Base-by-base conservation (phyloP, 2,888 invertebrate species). In the Scaptomyza caliginosa region DNA sequence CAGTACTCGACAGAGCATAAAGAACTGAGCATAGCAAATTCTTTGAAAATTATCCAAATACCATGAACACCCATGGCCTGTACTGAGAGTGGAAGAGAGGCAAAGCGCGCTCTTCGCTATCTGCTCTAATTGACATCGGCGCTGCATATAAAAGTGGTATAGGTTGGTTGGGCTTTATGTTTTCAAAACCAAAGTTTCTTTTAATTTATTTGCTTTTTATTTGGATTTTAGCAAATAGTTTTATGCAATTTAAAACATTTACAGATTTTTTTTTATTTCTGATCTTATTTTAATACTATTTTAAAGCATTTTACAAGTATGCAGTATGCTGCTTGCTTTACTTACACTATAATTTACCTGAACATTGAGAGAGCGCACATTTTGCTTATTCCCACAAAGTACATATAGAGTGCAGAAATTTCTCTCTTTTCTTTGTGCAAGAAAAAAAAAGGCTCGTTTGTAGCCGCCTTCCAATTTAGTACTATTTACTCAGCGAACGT, bases 21-120 rank as follows among this genome's bases (percentile, higher is more conserved):
- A 67, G 73, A 72, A 74, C 73, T 74, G 45, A 76, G 40, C 13
- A 16, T 39, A 38, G 13, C 51, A 43, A 59, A 34, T 45, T 63
- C 43, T 21, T 49, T 36, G 8, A n/a, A 19, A 38, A 45, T 16
- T n/a, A 21, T 19, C 21, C 28, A 43, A 60, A 23, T 58, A 36
- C 70, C 45, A 49, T 30, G 23, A 28, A 54, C 10, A 10, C 28
- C 11, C 11, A 28, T 28, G 40, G 19, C 19, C 36, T 19, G 36
- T 32, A 11, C 30, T 10, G 26, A 38, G 74, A 54, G 54, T 11
- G 19, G 7, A 13, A 28, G 30, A 46, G 56, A 74, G 48, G n/a
- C 13, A 19, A 69, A 19, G 16, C 28, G 39, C 16, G 13, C 16
- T 42, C 13, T 10, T 16, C n/a, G 13, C 4, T 16, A n/a, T 13